Conservation (phyloP, 2,113 vertebrate genomes). For the Manacus vitellinus region DNA sequence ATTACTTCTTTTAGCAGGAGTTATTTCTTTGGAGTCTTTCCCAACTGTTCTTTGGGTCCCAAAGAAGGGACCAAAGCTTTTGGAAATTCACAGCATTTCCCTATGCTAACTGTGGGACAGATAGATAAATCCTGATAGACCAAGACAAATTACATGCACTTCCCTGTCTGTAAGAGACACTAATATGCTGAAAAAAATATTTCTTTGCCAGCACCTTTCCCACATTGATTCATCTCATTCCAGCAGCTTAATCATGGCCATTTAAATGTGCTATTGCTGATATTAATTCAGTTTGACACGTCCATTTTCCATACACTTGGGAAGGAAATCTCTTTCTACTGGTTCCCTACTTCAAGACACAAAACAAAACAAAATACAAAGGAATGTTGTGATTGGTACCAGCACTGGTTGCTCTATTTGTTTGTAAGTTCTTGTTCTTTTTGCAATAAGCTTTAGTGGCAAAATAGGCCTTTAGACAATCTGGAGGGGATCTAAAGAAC, state of each 20-base stretch:
- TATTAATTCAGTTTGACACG: slow-evolving; percentile 54
- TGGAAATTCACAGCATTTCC: background rate
- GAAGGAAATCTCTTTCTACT: slow-evolving; percentile 37
- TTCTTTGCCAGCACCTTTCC: slow-evolving; percentile 59
- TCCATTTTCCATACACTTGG: slow-evolving; percentile 54
- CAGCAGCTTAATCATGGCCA: slow-evolving; percentile 58
- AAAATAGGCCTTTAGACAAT: slow-evolving; percentile 35
- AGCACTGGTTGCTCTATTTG: background rate
- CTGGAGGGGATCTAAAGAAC: slow-evolving; percentile 31
- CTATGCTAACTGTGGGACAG: background rate
- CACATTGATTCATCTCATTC: slow-evolving; percentile 45
- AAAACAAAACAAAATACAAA: slow-evolving; percentile 30
- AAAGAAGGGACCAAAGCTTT: background rate
- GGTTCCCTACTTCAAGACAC: background rate
- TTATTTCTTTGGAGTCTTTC: background rate
- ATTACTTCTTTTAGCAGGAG: background rate
- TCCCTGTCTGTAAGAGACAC: slow-evolving; percentile 47
- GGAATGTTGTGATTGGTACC: slow-evolving; percentile 12
- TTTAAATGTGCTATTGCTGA: slow-evolving; percentile 58
- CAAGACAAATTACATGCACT: slow-evolving; percentile 30
- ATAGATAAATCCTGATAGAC: slow-evolving; percentile 47
- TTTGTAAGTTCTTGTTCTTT: slow-evolving; percentile 32
- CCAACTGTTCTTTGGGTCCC: background rate
- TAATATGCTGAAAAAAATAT: slow-evolving; percentile 45
- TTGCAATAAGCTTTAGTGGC: slow-evolving; percentile 28